Base-by-base conservation (phyloP, 2,888 invertebrate genomes). In the Parasteatoda lunata region DNA sequence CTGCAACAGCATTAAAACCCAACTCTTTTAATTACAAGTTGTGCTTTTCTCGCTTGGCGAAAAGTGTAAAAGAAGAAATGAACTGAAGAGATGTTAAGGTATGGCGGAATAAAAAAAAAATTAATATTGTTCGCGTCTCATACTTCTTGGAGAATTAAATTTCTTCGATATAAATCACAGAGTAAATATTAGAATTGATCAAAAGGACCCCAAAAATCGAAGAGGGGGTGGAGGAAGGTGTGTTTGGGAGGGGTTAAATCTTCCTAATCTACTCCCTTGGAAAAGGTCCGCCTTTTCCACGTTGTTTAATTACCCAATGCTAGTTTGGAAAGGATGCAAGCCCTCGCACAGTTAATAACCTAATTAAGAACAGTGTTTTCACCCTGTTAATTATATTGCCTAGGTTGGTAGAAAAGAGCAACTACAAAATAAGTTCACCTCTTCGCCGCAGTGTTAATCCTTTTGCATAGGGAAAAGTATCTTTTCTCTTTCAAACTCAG, bases 301-400 rank as follows among this genome's bases (percentile, higher is more conserved):
- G 78, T 82, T 87, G 87, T 87, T 85, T 87, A 87, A 87, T 87
- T 87, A 87, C 82, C 75, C 65, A 69, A 73, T 83, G 77, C 87
- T 87, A 87, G 87, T 87, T 87, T 85, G 51, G 70, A 69, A 86
- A 77, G 76, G 73, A 73, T 72, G 70, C 70, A 65, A 54, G 73
- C 68, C 65, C 49, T 79, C 54, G 54, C 87, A 54, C 82, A 83
- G 73, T 87, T 87, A 87, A 87, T 87, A 87, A 87, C 87, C 87
- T 87, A 87, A 87, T 87, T 87, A 87, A 87, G 87, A 87, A 77
- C 82, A 78, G 78, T 87, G 87, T 87, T 87, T 82, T 87, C 87
- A 77, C 87, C 82, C 80, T 82, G 87, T 87, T 87, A 87, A 87
- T 87, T 87, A 87, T 82, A 87, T 82, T 82, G 85, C 85, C 75